Evolutionary conservation across 2,888 invertebrate species (phyloP).

Genomic region (Nephrocerus scutellatus): DNA sequence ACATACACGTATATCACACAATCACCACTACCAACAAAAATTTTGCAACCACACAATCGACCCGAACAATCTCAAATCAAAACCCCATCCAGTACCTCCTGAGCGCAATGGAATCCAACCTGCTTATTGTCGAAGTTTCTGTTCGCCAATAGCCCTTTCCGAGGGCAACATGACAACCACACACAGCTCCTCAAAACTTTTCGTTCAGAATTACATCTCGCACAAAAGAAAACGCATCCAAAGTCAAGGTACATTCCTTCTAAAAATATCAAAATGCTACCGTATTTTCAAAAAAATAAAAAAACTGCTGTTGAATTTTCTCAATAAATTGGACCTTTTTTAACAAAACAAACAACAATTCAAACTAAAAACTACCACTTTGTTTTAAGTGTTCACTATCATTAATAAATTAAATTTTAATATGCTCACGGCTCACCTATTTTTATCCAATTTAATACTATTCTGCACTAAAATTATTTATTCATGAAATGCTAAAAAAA

Average conservation of each 20-base stretch:
- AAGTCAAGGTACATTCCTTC: constrained; percentile 49
- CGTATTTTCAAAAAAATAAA: neutral
- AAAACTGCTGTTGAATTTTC: constrained; percentile 13
- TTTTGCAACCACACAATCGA: constrained; percentile 10
- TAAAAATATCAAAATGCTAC: constrained; percentile 12
- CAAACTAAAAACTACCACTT: constrained; percentile 10
- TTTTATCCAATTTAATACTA: no score
- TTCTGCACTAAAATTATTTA: no score
- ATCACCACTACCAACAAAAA: constrained; percentile 16
- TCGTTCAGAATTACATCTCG: constrained; percentile 44
- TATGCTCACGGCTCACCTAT: no score
- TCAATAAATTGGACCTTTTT: no score
- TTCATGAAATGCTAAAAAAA: no score
- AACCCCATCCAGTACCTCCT: constrained; percentile 36
- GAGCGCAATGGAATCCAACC: constrained; percentile 43
- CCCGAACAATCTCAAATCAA: constrained; percentile 14
- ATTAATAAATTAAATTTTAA: no score
- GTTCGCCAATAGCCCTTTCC: constrained; percentile 40
- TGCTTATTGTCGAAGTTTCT: constrained; percentile 48
- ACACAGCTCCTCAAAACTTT: constrained; percentile 40
- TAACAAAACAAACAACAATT: constrained; percentile 6
- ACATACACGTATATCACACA: constrained; percentile 6
- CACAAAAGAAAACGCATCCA: constrained; percentile 47
- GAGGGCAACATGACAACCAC: constrained; percentile 39
- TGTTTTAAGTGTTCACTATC: no score